Base-by-base conservation (phyloP, 2,113 vertebrate genomes). In the Anthoscopus minutus region DNA sequence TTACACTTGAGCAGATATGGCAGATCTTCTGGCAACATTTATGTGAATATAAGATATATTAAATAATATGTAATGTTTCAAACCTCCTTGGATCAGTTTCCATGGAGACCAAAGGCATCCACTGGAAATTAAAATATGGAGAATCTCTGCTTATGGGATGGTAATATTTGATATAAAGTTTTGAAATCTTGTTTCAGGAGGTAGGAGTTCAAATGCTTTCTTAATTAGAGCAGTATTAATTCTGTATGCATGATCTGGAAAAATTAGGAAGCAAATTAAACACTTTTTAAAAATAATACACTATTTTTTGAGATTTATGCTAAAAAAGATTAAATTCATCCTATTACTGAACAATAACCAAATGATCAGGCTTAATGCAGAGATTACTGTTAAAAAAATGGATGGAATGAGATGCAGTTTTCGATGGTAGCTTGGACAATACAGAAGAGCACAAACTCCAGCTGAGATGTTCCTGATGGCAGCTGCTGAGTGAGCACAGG, bases 51-150 rank as follows among this genome's bases (percentile, higher is more conserved):
- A 93, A 94, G 81, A 94, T 89, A 86, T 94, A 98, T 97, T 97
- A 98, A 97, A 97, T 97, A 96, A 93, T 96, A 96, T 86, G 94
- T 95, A 97, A 76, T 65, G 85, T 95, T 97, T 97, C 95, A 97
- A 97, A 95, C 45, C 78, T 95, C 35, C 94, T 97, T 95, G 88
- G 92, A 97, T 45, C 74, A 60, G 93, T 98, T 97, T 97, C 97
- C 92, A 98, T 97, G 91, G 97, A 86, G 93, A 98, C 92, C 45
- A 81, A 88, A 96, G 89, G 13, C 65, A 94, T 86, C 47, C 67
- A 86, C 57, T 97, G 76, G 88, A 97, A 98, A 96, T 97, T 91
- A 92, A 96, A 97, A 97, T 94, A 93, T 28, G 3, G 81, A 71
- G 38, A 35, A 81, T 81, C 78, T 86, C 62, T 58, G 38, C 0